These are phyloP conservation scores for Pediacus dermestoides DNA, from an alignment of 2,888 invertebrate species.

Conservation along the genomic window DNA sequence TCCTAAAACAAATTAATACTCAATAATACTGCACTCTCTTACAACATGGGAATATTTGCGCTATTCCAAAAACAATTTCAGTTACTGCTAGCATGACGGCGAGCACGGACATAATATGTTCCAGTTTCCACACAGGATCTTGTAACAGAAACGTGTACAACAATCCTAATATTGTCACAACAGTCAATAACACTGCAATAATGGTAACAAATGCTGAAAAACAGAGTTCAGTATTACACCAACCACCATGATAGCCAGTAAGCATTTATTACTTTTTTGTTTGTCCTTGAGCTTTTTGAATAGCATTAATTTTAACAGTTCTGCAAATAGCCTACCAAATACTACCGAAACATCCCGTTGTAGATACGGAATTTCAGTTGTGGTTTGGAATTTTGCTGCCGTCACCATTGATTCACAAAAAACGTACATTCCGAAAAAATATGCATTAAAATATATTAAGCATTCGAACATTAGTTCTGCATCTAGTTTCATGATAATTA, in stretches of 20 bases:
- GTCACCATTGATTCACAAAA: neutral
- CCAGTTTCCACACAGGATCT: neutral
- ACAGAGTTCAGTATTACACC: neutral
- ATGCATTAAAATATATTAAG: constrained; percentile 5
- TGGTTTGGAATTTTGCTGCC: neutral
- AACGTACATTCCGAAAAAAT: constrained; percentile 6
- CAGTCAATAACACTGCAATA: neutral
- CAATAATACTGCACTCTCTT: constrained; percentile 7
- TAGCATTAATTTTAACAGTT: neutral
- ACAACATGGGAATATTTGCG: constrained; percentile 6
- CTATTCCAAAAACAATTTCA: constrained; percentile 5
- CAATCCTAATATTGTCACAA: neutral
- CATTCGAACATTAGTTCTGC: constrained; percentile 8
- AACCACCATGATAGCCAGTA: neutral
- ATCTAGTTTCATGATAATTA: neutral
- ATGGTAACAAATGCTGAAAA: constrained; percentile 1
- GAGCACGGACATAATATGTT: constrained; percentile 1
- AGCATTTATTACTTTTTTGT: neutral
- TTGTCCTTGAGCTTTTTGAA: constrained; percentile 2
- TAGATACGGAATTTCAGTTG: neutral
- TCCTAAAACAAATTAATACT: no score
- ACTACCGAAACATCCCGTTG: neutral
- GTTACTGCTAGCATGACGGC: neutral
- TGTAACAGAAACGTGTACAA: constrained; percentile 1
- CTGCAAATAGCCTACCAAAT: neutral